Percentiles rank a stretch among this genome's conserved stretches.
phyloP scores from a whole-genome alignment of 2,888 invertebrate genomes.

The Actias luna region DNA sequence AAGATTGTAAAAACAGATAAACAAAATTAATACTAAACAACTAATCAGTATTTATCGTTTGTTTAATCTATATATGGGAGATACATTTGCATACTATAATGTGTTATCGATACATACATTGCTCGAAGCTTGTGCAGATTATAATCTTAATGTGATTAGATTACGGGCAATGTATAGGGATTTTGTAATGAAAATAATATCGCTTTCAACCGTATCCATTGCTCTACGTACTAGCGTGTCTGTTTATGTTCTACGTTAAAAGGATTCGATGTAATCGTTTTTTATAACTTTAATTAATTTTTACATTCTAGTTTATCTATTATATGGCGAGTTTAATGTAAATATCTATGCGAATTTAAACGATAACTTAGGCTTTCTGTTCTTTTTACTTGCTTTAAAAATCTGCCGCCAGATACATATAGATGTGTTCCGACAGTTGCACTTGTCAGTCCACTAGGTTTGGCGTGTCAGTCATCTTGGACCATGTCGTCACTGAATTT shows the following conservation, averaged over 20 bases:
- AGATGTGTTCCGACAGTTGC: too few species aligned
- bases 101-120: background rate
- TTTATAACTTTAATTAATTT: background rate
- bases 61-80: background rate
- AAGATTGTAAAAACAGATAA: background rate
- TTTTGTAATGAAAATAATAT: background rate
- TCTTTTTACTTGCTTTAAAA: too few species aligned
- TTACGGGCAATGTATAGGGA: background rate
- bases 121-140: background rate
- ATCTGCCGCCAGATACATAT: too few species aligned
- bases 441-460: too few species aligned
- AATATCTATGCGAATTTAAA: too few species aligned
- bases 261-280: background rate
- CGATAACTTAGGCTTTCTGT: too few species aligned
- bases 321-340: too few species aligned
- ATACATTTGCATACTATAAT: background rate
- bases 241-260: background rate
- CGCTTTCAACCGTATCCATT: background rate
- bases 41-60: background rate
- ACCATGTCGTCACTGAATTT: too few species aligned
- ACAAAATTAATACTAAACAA: background rate
- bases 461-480: too few species aligned
- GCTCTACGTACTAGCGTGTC: background rate
- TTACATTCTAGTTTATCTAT: background rate
- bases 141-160: constrained; percentile 2